A percentile compares a stretch with the other conserved stretches of the same genome.
Conservation (phyloP, 2,797 vertebrate species). For the Molossus molossus region DNA sequence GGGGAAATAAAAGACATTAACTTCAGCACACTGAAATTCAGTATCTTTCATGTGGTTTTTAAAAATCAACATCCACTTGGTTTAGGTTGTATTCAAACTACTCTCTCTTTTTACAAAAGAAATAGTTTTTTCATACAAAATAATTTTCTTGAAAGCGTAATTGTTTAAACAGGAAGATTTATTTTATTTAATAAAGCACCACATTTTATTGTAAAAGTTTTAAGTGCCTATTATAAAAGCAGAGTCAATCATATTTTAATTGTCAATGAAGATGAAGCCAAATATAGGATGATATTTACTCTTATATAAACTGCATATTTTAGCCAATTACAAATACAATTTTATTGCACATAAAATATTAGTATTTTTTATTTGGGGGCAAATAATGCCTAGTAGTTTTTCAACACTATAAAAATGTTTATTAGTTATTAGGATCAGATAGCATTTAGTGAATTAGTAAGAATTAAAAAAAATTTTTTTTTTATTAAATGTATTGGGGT, state of each 20-base stretch:
- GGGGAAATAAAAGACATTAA: slow-evolving; percentile 3
- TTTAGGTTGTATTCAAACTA: neutral
- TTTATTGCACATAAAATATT: neutral
- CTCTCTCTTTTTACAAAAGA: neutral
- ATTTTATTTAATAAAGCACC: slow-evolving; percentile 45
- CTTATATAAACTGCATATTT: neutral
- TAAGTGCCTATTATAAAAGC: neutral
- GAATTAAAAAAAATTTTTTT: neutral
- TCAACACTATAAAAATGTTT: neutral
- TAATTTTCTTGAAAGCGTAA: slow-evolving; percentile 15
- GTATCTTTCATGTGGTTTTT: neutral
- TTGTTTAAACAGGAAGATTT: slow-evolving; percentile 38
- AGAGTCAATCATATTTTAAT: neutral
- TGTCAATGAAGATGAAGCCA: neutral
- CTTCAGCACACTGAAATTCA: neutral
- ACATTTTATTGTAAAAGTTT: slow-evolving; percentile 1
- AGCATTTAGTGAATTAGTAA: neutral
- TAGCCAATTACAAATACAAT: neutral
- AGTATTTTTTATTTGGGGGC: slow-evolving; percentile 6
- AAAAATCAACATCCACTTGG: neutral
- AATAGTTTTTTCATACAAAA: neutral
- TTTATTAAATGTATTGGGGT: neutral
- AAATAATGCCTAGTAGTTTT: neutral
- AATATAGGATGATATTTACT: neutral
- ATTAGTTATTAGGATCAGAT: neutral